A percentile compares a stretch with the other conserved stretches of the same genome.
These are phyloP conservation scores for Callopanchax toddi DNA, from an alignment of 2,113 vertebrate species.

Conservation along the genomic window DNA sequence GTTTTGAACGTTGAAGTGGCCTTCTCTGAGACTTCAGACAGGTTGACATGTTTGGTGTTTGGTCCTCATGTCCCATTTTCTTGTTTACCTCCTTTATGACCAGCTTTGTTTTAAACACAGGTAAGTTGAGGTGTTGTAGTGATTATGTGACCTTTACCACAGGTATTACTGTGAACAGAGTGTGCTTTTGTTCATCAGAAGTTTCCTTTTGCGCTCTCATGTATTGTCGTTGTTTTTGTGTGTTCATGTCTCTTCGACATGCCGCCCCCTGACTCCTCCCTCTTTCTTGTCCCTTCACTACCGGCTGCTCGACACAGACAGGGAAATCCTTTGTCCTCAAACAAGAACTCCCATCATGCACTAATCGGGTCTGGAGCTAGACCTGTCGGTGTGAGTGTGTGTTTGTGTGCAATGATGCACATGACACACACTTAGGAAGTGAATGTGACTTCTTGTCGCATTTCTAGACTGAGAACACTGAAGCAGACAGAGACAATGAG, in stretches of 20 bases:
- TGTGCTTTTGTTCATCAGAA: not conserved
- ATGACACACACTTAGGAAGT: constrained; percentile 51
- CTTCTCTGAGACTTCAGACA: too few species aligned
- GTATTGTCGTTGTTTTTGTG: too few species aligned
- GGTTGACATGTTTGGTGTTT: too few species aligned
- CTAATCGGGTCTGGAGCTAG: constrained; percentile 54
- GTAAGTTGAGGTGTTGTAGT: too few species aligned
- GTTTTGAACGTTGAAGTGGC: too few species aligned
- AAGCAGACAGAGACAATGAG: constrained; percentile 26
- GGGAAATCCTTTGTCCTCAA: constrained; percentile 68
- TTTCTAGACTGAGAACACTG: constrained; percentile 28
- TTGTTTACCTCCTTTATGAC: too few species aligned
- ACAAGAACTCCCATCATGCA: constrained; percentile 58
- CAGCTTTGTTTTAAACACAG: too few species aligned
- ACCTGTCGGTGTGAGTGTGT: constrained; percentile 22
- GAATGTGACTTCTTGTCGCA: constrained; percentile 24
- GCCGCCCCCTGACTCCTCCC: not conserved
- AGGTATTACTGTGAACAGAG: too few species aligned
- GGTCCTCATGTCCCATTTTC: too few species aligned
- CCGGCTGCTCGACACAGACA: constrained; percentile 60
- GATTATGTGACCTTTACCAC: too few species aligned
- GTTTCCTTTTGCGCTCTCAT: too few species aligned
- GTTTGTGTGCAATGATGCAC: constrained; percentile 18
- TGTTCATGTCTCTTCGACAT: not conserved
- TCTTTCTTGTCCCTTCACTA: constrained; percentile 37